Conservation (phyloP, 2,797 vertebrate species). For the Synaphobranchus kaupii region DNA sequence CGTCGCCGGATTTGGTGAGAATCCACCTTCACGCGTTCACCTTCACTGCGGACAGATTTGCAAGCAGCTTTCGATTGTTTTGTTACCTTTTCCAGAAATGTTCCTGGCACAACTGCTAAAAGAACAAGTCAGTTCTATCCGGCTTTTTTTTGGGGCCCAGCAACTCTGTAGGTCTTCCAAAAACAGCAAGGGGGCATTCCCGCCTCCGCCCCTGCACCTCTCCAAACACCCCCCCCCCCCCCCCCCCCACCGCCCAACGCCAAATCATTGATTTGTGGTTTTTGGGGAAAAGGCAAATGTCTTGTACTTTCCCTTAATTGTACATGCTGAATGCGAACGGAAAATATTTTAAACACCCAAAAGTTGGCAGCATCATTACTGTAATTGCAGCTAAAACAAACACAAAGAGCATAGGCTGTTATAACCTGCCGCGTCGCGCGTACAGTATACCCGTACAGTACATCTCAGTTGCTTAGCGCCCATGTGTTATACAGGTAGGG, state of each 20-base stretch:
- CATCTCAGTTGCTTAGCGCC: conserved; percentile 66
- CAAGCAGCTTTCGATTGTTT: background rate
- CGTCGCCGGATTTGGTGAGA: too few species aligned
- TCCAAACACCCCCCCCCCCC: background rate
- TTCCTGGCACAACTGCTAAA: too few species aligned
- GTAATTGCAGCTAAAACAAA: conserved; percentile 43
- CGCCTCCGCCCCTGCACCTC: background rate
- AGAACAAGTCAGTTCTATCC: background rate
- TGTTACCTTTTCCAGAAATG: background rate
- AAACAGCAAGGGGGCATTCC: background rate
- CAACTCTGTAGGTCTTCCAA: background rate
- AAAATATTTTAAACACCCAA: conserved; percentile 58
- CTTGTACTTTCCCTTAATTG: conserved; percentile 46
- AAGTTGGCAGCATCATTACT: conserved; percentile 31
- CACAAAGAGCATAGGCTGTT: conserved; percentile 53
- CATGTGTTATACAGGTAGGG: conserved; percentile 63
- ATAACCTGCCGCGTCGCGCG: conserved; percentile 20
- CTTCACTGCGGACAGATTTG: background rate
- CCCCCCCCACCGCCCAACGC: conserved; percentile 3
- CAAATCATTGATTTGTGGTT: conserved; percentile 46
- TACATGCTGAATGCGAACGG: conserved; percentile 51
- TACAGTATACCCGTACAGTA: background rate
- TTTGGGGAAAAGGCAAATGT: conserved; percentile 34
- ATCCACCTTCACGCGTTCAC: too few species aligned
- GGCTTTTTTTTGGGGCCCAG: background rate